Base-by-base conservation (phyloP, 2,797 vertebrate species). In the Eleutherodactylus coqui region DNA sequence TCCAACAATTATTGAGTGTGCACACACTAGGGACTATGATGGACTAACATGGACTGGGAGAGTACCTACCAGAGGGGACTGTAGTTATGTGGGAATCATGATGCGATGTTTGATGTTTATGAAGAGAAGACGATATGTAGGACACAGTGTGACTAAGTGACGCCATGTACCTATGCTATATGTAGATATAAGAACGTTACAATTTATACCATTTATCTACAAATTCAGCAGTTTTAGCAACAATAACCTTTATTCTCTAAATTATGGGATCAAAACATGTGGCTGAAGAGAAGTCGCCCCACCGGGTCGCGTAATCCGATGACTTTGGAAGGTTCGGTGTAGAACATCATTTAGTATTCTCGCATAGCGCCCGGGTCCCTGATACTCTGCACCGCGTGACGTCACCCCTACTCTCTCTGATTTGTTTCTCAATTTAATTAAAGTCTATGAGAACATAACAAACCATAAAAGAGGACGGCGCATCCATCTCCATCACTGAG, bases 361-460 rank as follows among this genome's bases (percentile, higher is more conserved):
- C 9, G 9, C 17, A 2, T 34, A 36, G 34, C 45, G 21, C 10
- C n/a, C n/a, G 27, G 29, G 17, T 29, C 29, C 27, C 2, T 19
- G 77, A 38, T 29, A 88, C 34, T 87, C 82, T 45, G 34, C 17
- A 32, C 73, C 73, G 41, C 29, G 43, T 86, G 79, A 86, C 85
- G 55, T 81, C 79, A 76, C 14, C 51, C 53, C 5, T 76, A 86
- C 85, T 86, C 70, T 75, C 47, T 75, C 85, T 86, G 70, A 86
- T 86, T 86, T 86, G 78, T 86, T 82, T 86, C 85, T 86, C 85
- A 75, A 86, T 86, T 86, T 86, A 86, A 86, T 86, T 86, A 86
- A 86, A 86, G 53, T 64, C 85, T 86, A 55, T 82, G 55, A 73
- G 79, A 81, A 82, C 85, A 81, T 76, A 70, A 79, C 62, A 79